Percentiles rank a stretch among this genome's conserved stretches.
phyloP scores from a whole-genome alignment of 1,140 invertebrate species.

The Brevipalpus yothersi region DNA sequence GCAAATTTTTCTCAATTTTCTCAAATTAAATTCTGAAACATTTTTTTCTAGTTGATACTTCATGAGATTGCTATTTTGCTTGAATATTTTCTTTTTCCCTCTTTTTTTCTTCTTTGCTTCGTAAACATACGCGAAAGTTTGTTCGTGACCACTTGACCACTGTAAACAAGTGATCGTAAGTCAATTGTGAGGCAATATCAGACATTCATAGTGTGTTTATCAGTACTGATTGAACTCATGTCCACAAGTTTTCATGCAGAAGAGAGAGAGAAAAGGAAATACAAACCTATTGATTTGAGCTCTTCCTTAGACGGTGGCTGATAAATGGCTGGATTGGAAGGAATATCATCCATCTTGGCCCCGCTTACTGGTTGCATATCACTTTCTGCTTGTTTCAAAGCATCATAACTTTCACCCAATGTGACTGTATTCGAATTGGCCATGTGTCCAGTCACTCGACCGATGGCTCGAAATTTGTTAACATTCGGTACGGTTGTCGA shows the following conservation, averaged over 20 bases:
- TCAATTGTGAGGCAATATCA: background rate
- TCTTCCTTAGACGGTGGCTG: background rate
- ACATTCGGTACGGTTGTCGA: background rate
- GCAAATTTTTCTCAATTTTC: no score
- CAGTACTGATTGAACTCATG: background rate
- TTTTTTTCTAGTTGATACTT: no score
- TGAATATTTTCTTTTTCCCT: no score
- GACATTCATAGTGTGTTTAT: background rate
- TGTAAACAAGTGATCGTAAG: background rate
- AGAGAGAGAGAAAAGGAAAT: no score
- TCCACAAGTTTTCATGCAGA: background rate
- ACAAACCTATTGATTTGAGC: no score
- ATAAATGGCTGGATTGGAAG: background rate
- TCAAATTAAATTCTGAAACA: no score
- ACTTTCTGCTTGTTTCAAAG: background rate
- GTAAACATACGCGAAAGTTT: no score
- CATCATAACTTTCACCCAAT: background rate
- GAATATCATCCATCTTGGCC: background rate
- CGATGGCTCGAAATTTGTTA: background rate
- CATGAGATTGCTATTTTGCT: no score
- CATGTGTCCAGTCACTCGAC: background rate
- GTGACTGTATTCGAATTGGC: background rate
- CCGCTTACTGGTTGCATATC: background rate
- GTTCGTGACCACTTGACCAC: no score
- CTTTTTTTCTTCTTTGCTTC: no score